Evolutionary conservation across 2,113 vertebrate genomes (phyloP).

Genomic region (Sinocyclocheilus rhinocerous): DNA sequence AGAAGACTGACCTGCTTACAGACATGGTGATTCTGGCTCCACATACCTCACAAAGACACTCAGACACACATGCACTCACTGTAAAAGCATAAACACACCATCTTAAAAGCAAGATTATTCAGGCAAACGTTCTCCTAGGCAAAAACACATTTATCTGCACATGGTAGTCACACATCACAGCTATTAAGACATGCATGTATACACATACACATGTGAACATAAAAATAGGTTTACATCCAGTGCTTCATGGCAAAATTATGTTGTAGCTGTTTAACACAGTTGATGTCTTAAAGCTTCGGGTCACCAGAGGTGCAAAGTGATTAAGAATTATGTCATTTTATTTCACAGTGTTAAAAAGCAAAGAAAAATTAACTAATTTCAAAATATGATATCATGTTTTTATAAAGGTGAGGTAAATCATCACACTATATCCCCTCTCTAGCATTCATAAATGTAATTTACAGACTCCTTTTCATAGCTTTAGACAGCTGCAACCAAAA

Average conservation of each 20-base stretch:
- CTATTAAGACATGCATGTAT: not conserved
- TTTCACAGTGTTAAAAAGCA: not conserved
- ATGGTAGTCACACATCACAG: not conserved
- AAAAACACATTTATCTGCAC: constrained; percentile 3
- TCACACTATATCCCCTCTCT: not conserved
- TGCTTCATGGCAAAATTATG: not conserved
- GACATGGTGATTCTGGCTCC: constrained; percentile 24
- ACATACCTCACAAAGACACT: not conserved
- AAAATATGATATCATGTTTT: not conserved
- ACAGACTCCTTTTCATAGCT: not conserved
- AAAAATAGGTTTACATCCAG: not conserved
- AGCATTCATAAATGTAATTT: not conserved
- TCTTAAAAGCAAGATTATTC: not conserved
- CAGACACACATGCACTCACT: not conserved
- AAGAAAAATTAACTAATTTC: not conserved
- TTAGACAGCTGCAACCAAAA: not conserved
- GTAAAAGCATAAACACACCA: not conserved
- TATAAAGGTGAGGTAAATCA: too few relatives aligned
- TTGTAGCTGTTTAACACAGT: not conserved
- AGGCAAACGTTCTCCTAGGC: not conserved
- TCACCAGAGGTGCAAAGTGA: not conserved
- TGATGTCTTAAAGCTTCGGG: not conserved
- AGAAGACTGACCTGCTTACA: constrained; percentile 28
- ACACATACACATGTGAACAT: not conserved
- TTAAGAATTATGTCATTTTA: too few relatives aligned